Conservation (phyloP, 2,888 invertebrate species). For the Ashinkailepas kermadecensis region DNA sequence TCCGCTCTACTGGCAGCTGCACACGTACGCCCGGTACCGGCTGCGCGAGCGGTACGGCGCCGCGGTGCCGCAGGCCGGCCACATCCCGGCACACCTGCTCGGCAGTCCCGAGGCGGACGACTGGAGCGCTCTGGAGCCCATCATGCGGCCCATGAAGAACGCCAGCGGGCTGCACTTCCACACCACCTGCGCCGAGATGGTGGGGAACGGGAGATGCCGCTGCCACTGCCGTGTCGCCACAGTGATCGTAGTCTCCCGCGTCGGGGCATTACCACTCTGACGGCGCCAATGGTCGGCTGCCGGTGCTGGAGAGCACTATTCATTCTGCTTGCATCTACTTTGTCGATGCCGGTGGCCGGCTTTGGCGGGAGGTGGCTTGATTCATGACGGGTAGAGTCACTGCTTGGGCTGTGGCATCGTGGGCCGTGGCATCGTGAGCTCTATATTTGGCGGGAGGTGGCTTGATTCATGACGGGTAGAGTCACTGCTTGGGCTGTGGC, state of each 20-base stretch:
- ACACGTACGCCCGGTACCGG: conserved; percentile 68
- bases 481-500: too few species aligned
- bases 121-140: conserved; percentile 58
- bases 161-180: neutral
- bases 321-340: too few species aligned
- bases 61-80: conserved; percentile 58
- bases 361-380: too few species aligned
- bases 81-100: conserved; percentile 68
- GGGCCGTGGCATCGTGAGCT: too few species aligned
- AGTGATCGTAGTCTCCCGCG: too few species aligned
- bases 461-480: too few species aligned
- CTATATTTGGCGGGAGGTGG: too few species aligned
- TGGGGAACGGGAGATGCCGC: neutral
- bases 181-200: neutral
- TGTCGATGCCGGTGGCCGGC: too few species aligned
- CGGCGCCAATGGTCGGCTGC: neutral
- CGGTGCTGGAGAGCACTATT: neutral
- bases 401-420: too few species aligned
- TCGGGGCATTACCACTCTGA: too few species aligned
- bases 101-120: conserved; percentile 50
- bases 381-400: too few species aligned
- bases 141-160: neutral
- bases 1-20: conserved; percentile 72
- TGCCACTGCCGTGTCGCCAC: neutral
- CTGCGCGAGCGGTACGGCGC: conserved; percentile 56